phyloP scores from a whole-genome alignment of 2,888 invertebrate genomes.

The Itoplectis maculator region DNA sequence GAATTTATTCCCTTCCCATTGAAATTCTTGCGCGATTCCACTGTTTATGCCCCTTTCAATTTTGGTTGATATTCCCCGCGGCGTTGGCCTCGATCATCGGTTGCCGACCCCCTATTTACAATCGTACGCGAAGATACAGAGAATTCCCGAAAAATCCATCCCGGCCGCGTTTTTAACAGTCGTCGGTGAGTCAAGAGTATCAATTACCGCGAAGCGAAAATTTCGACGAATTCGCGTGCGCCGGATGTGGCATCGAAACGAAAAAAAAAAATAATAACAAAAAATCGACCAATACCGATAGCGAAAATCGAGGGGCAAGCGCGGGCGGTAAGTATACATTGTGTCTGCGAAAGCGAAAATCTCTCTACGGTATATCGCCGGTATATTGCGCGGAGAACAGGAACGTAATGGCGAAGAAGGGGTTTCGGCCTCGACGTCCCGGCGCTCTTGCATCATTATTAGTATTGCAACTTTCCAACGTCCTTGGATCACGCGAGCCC shows the following conservation, averaged over 20 bases:
- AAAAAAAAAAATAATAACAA: too few species aligned
- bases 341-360: constrained; percentile 16
- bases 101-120: background rate
- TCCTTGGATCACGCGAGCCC: constrained; percentile 67
- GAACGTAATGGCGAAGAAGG: constrained; percentile 7
- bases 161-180: background rate
- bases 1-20: background rate
- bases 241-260: constrained; percentile 34
- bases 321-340: constrained; percentile 11
- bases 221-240: constrained; percentile 62
- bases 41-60: background rate
- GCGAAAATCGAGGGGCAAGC: constrained; percentile 22
- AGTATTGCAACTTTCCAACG: constrained; percentile 60
- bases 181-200: constrained; percentile 29
- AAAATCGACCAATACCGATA: constrained; percentile 50
- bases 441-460: constrained; percentile 52
- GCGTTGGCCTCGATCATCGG: background rate
- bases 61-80: background rate
- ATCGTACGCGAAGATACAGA: too few species aligned
- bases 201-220: constrained; percentile 30
- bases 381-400: background rate
- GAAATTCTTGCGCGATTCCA: background rate
- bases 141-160: background rate
- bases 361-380: constrained; percentile 38
- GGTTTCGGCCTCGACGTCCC: background rate